A percentile compares a stretch with the other conserved stretches of the same genome.
phyloP scores from a whole-genome alignment of 2,113 vertebrate genomes.

The Bombycilla garrulus region DNA sequence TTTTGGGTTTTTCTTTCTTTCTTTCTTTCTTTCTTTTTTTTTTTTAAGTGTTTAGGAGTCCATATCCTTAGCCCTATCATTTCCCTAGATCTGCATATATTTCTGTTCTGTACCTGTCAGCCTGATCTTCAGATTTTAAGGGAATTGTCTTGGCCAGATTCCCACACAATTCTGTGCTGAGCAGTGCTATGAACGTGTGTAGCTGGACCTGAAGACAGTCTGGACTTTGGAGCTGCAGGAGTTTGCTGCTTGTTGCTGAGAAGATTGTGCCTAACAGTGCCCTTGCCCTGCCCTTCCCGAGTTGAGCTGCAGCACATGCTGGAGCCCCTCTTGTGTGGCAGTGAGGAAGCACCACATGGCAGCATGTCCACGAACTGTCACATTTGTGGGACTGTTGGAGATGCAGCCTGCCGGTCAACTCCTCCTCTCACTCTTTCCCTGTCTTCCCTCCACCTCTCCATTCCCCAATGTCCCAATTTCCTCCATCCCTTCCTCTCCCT shows the following conservation, averaged over 20 bases:
- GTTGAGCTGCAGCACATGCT: background rate
- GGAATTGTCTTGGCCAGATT: background rate
- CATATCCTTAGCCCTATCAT: background rate
- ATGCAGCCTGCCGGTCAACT: background rate
- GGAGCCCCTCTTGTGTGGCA: background rate
- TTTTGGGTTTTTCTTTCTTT: background rate
- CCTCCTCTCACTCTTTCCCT: background rate
- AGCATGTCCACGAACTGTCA: background rate
- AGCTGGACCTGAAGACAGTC: background rate
- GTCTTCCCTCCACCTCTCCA: background rate
- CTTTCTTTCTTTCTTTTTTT: too few species aligned
- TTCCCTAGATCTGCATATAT: background rate
- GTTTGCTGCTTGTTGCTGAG: rapidly evolving
- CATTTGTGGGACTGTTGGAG: background rate
- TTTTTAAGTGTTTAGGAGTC: background rate
- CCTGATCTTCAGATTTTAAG: background rate
- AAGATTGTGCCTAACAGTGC: background rate
- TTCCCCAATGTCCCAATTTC: background rate
- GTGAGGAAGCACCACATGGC: background rate
- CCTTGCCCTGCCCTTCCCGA: background rate
- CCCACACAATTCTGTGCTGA: background rate
- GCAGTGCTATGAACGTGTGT: background rate
- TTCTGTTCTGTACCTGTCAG: background rate
- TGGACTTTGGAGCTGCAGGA: background rate
- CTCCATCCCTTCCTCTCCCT: rapidly evolving